Conservation (phyloP, 1,140 invertebrate species). For the Thaumatotibia leucotreta region DNA sequence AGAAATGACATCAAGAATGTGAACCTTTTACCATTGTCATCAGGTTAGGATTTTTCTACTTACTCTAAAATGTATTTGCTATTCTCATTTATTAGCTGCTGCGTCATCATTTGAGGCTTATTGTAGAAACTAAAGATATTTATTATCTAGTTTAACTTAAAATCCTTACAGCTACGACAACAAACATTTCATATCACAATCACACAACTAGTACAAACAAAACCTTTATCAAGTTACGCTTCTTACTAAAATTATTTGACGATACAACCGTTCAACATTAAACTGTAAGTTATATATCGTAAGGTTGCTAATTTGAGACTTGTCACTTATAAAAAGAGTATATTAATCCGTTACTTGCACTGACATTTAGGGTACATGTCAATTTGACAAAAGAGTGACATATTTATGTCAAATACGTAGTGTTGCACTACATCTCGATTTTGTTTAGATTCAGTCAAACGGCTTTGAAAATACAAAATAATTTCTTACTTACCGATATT, state of each 20-base stretch:
- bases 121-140: background rate
- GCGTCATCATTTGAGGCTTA: constrained; percentile 46
- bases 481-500: background rate
- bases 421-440: background rate
- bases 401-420: background rate
- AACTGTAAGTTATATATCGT: background rate
- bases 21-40: background rate
- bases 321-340: background rate
- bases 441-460: background rate
- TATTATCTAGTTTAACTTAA: background rate
- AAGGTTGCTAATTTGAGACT: background rate
- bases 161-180: background rate
- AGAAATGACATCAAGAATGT: constrained; percentile 15
- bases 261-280: background rate
- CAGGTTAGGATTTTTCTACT: constrained; percentile 29
- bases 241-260: background rate
- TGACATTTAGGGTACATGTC: background rate
- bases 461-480: background rate
- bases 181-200: background rate
- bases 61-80: constrained; percentile 71
- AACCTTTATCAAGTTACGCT: background rate
- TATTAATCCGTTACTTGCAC: background rate
- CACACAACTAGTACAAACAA: background rate
- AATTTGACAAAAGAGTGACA: background rate
- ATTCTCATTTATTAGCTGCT: constrained; percentile 62